Evolutionary conservation across 2,113 vertebrate species (phyloP), one percentile per base, ranked within the genome.

Genomic region (Platysteira castanea): DNA sequence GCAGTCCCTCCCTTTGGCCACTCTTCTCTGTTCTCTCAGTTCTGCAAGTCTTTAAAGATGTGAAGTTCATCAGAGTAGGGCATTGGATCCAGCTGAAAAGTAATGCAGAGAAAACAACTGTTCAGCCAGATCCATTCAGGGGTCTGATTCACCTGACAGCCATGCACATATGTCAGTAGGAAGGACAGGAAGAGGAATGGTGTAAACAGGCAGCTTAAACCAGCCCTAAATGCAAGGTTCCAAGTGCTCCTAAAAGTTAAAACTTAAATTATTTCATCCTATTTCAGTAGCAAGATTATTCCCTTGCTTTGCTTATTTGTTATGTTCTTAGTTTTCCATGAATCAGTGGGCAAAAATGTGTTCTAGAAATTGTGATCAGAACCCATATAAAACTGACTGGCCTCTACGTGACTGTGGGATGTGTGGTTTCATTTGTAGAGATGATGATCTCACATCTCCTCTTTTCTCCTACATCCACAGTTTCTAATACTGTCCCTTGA

Each of bases 331-430:
- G 30, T 87, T 92, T 92, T 87, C 89, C 81, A 49, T 92, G 81
- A 92, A 89, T 95, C 83, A 91, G 52, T 52, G n/a, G 44, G 67
- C 49, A 95, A 76, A 93, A 95, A 84, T 85, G 61, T 37, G 23
- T 71, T 82, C 13, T 31, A 57, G 60, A 95, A 89, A 70, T 39
- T 57, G 28, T 47, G 52, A 73, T 46, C 7, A 21, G 75, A 93
- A 95, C 37, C 12, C 18, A 1, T 21, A 31, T 27, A 52, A 84
- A 90, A 75, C 52, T 47, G 37, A 69, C 67, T 64, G 83, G 70
- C 59, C 14, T 76, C 78, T 90, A 33, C 0, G 0, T 93, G 86
- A 86, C 85, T 86, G 41, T 89, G 54, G 50, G 76, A 44, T 89
- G 10, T 2, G 5, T 81, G 73, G 77, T 67, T 93, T 91, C 44